phyloP scores from a whole-genome alignment of 2,888 invertebrate species.

The Mongoloraphidia duomilia region DNA sequence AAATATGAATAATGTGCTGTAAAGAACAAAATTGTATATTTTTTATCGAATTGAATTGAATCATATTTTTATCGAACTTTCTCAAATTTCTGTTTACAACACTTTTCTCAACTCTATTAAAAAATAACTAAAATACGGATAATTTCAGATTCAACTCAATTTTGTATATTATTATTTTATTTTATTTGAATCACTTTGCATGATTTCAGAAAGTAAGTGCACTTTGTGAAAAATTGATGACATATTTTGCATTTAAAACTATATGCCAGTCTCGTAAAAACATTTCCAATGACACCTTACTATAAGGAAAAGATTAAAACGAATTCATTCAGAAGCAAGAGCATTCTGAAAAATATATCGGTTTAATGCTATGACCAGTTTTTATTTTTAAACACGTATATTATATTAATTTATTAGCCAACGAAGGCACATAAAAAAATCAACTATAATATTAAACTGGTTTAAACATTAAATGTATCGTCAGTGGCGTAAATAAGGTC shows the following conservation, averaged over 20 bases:
- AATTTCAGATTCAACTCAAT: not conserved
- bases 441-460: not conserved
- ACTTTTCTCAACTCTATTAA: not conserved
- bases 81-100: no score
- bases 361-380: not conserved
- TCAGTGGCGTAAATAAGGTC: no score
- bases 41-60: no score
- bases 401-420: not conserved
- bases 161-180: not conserved
- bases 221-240: conserved; percentile 5
- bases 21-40: not conserved
- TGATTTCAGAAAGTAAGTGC: not conserved
- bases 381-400: no score
- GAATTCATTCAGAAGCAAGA: conserved; percentile 14
- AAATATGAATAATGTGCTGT: conserved; percentile 8
- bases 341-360: conserved; percentile 10
- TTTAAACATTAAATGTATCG: no score
- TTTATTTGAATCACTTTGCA: not conserved
- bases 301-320: conserved; percentile 31
- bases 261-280: conserved; percentile 11
- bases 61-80: no score
- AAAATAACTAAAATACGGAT: not conserved
- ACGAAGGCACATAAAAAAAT: not conserved
- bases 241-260: not conserved
- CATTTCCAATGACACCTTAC: conserved; percentile 37